These are phyloP conservation scores for Sardina pilchardus DNA, from an alignment of 2,113 vertebrate species.

Conservation along the genomic window DNA sequence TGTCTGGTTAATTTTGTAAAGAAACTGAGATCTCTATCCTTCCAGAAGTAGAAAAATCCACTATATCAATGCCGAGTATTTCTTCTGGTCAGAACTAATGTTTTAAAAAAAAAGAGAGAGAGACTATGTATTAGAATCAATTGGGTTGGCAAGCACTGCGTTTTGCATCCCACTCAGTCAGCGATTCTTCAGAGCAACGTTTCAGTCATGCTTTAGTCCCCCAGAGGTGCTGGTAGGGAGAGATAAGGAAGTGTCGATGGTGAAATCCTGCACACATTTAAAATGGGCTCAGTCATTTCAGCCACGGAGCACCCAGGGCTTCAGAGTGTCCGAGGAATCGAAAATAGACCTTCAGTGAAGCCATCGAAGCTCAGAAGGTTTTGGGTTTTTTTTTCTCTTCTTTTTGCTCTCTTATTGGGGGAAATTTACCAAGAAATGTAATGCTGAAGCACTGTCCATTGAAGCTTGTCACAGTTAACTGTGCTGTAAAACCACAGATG, in stretches of 20 bases:
- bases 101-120: background rate
- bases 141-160: background rate
- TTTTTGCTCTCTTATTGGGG: background rate
- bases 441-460: conserved; percentile 3
- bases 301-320: background rate
- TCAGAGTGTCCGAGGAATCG: background rate
- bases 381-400: too few relatives aligned
- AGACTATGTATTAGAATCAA: background rate
- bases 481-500: background rate
- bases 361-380: background rate
- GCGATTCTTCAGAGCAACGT: background rate
- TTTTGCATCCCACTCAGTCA: background rate
- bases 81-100: background rate
- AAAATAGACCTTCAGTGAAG: background rate
- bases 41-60: conserved; percentile 1
- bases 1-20: background rate
- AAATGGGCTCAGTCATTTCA: background rate
- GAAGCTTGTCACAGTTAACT: background rate
- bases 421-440: background rate
- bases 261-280: background rate
- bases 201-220: background rate
- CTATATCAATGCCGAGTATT: conserved; percentile 13
- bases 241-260: background rate
- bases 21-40: background rate
- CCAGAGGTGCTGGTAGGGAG: background rate